Conservation (phyloP, 30 jellyfish, hydroid and myxozoan species). For the Chrysaora quinquecirrha region DNA sequence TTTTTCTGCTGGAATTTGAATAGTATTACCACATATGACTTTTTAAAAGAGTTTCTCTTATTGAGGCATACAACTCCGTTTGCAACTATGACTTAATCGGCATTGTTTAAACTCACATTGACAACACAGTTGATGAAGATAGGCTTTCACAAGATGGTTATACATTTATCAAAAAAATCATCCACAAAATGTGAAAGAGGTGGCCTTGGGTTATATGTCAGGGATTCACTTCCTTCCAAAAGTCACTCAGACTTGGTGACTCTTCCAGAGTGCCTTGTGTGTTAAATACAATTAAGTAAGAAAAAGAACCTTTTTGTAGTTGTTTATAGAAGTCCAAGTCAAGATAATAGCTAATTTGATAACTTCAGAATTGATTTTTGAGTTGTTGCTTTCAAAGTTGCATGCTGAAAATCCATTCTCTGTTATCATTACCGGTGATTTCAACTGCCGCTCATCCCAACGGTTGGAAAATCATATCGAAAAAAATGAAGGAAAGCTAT, state of each 20-base stretch:
- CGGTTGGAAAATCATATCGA: constrained; percentile 64
- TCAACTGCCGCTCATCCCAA: constrained; percentile 57
- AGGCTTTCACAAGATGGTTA: constrained; percentile 59
- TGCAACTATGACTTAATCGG: constrained; percentile 57
- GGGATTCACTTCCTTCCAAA: constrained; percentile 23
- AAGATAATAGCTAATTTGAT: constrained; percentile 41
- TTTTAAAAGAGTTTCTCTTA: constrained; percentile 26
- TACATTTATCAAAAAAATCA: constrained; percentile 47
- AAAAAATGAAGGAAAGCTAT: constrained; percentile 55
- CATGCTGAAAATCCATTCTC: constrained; percentile 65
- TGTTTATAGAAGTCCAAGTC: constrained; percentile 51
- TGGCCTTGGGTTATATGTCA: constrained; percentile 9
- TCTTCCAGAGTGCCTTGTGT: constrained; percentile 19
- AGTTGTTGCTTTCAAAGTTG: constrained; percentile 22
- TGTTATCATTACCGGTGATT: constrained; percentile 67
- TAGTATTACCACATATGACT: constrained; percentile 65
- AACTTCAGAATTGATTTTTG: constrained; percentile 41
- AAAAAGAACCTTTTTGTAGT: constrained; percentile 28
- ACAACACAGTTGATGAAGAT: constrained; percentile 60
- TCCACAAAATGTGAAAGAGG: constrained; percentile 71
- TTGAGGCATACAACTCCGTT: constrained; percentile 71
- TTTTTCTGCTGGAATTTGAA: constrained; percentile 63
- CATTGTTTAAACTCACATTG: constrained; percentile 68
- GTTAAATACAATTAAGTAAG: too few relatives aligned
- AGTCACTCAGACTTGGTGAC: constrained; percentile 27